phyloP scores from a whole-genome alignment of 2,888 invertebrate species.

The Furcula furcula region DNA sequence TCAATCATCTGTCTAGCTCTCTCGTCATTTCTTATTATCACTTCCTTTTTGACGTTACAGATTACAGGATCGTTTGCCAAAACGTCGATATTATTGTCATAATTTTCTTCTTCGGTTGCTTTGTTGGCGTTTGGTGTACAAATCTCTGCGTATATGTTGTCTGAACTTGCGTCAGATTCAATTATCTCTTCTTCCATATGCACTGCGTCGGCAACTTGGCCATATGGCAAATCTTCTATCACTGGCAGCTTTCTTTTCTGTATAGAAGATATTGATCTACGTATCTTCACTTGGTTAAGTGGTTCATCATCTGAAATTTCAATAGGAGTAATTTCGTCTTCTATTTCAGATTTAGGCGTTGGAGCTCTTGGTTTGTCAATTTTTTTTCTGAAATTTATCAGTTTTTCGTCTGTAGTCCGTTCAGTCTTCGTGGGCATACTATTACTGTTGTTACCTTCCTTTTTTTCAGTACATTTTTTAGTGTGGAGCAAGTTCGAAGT shows the following conservation, averaged over 20 bases:
- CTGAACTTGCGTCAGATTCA: slow-evolving; percentile 71
- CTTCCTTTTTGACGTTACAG: slow-evolving; percentile 76
- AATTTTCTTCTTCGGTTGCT: slow-evolving; percentile 62
- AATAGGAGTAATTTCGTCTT: slow-evolving; percentile 58
- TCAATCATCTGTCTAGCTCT: slow-evolving; percentile 71
- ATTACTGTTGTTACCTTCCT: slow-evolving; percentile 73
- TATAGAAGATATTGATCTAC: slow-evolving; percentile 78
- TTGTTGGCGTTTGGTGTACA: slow-evolving; percentile 72
- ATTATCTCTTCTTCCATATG: slow-evolving; percentile 66
- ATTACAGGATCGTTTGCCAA: slow-evolving; percentile 74
- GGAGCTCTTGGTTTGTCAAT: slow-evolving; percentile 75
- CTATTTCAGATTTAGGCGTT: slow-evolving; percentile 69
- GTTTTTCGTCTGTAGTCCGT: slow-evolving; percentile 58
- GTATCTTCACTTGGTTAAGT: slow-evolving; percentile 69
- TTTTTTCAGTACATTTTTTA: slow-evolving; percentile 77
- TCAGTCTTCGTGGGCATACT: slow-evolving; percentile 78
- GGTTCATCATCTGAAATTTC: slow-evolving; percentile 71
- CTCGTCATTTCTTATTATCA: slow-evolving; percentile 70
- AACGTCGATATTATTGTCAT: slow-evolving; percentile 64
- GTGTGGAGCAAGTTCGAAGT: slow-evolving; percentile 83
- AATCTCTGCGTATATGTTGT: slow-evolving; percentile 88
- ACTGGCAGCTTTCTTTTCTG: slow-evolving; percentile 78
- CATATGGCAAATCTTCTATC: slow-evolving; percentile 86
- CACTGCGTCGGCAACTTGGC: slow-evolving; percentile 86
- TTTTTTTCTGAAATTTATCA: slow-evolving; percentile 71